phyloP scores from a whole-genome alignment of 2,797 vertebrate genomes.

The Phaenicophaeus curvirostris region DNA sequence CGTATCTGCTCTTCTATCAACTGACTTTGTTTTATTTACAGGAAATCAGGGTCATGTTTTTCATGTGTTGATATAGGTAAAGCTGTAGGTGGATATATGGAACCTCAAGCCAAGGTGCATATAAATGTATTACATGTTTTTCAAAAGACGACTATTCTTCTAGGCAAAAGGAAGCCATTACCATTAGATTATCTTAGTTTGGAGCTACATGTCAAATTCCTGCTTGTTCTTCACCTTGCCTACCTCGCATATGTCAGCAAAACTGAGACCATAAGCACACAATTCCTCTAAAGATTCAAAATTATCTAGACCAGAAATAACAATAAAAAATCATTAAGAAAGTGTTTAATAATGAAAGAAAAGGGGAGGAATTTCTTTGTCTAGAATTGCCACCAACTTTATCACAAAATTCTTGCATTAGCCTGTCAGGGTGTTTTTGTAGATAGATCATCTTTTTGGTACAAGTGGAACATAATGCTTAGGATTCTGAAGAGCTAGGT shows the following conservation, averaged over 20 bases:
- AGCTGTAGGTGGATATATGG: neutral
- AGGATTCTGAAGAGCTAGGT: neutral
- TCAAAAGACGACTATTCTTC: neutral
- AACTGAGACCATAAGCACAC: neutral
- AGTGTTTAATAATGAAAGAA: neutral
- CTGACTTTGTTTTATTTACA: neutral
- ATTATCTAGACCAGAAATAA: neutral
- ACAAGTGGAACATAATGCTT: neutral
- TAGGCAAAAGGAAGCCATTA: neutral
- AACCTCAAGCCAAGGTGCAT: neutral
- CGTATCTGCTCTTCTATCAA: neutral
- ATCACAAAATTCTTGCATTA: neutral
- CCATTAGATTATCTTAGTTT: neutral
- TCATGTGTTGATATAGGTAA: neutral
- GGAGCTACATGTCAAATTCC: neutral
- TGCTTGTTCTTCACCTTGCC: neutral
- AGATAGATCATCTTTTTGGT: neutral
- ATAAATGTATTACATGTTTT: neutral
- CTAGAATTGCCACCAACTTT: neutral
- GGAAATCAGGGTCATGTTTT: neutral
- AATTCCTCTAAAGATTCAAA: neutral
- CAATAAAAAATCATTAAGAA: neutral
- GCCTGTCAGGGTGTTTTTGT: neutral
- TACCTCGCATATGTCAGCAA: neutral
- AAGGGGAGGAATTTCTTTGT: neutral